Conservation (phyloP, 92 coral and sea anemone genomes). For the Desmophyllum pertusum region DNA sequence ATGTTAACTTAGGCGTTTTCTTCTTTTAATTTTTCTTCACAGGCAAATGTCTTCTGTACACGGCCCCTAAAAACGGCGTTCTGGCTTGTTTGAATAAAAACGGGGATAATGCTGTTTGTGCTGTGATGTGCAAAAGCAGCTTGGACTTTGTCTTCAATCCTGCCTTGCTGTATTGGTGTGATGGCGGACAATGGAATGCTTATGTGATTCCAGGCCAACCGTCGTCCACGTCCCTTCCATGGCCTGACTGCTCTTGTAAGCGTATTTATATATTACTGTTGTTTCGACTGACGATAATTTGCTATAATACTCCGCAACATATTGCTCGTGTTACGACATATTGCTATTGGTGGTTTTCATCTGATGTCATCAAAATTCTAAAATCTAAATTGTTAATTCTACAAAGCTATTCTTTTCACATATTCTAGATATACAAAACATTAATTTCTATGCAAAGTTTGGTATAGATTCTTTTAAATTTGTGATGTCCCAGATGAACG, state of each 20-base stretch:
- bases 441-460: no score
- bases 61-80: slow-evolving; percentile 41
- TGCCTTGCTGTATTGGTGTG: slow-evolving; percentile 6
- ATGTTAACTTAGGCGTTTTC: background rate
- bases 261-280: background rate
- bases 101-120: background rate
- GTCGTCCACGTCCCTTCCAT: background rate
- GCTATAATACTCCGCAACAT: no score
- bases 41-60: background rate
- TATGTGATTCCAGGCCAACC: background rate
- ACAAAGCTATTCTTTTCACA: no score
- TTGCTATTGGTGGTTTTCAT: no score
- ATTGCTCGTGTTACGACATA: no score
- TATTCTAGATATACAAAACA: no score
- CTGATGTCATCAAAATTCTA: no score
- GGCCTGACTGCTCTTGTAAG: slow-evolving; percentile 48
- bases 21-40: background rate
- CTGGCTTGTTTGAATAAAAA: background rate
- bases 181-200: background rate
- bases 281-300: background rate
- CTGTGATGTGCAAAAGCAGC: slow-evolving; percentile 14
- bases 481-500: no score
- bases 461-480: no score
- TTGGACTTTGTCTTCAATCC: slow-evolving; percentile 30
- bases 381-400: no score